phyloP scores from a whole-genome alignment of 30 jellyfish, hydroid and myxozoan genomes.

The Aurelia sp. region DNA sequence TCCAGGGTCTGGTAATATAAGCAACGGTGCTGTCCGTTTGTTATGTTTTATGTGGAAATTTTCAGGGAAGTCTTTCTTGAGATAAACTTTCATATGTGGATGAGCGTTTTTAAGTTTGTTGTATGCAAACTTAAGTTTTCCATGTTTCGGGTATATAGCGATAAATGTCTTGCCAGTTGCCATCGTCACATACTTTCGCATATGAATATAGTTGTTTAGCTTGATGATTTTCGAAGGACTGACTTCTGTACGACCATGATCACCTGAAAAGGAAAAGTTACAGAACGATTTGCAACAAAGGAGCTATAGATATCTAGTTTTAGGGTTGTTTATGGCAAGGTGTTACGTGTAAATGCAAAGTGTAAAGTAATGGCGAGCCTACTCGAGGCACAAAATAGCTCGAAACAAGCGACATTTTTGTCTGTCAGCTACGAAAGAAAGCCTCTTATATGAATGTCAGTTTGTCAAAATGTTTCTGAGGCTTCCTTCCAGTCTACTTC shows the following conservation, averaged over 20 bases:
- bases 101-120: slow-evolving; percentile 59
- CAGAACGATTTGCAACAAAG: too few species aligned
- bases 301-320: too few species aligned
- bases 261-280: slow-evolving; percentile 68
- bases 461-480: too few species aligned
- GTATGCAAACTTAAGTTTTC: slow-evolving; percentile 45
- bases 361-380: too few species aligned
- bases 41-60: slow-evolving; percentile 65
- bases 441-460: too few species aligned
- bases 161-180: slow-evolving; percentile 85
- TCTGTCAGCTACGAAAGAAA: too few species aligned
- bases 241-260: slow-evolving; percentile 83
- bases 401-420: too few species aligned
- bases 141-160: slow-evolving; percentile 68
- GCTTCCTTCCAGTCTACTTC: too few species aligned
- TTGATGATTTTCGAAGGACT: slow-evolving; percentile 48
- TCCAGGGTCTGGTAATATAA: slow-evolving; percentile 86
- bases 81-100: slow-evolving; percentile 76
- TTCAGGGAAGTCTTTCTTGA: slow-evolving; percentile 76
- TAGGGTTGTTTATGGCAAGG: too few species aligned
- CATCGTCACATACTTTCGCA: slow-evolving; percentile 15
- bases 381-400: too few species aligned
- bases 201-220: slow-evolving; percentile 68
- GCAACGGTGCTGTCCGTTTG: slow-evolving; percentile 73
- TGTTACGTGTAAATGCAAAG: too few species aligned